phyloP scores from a whole-genome alignment of 2,888 invertebrate species.

The Dascillus cervinus region DNA sequence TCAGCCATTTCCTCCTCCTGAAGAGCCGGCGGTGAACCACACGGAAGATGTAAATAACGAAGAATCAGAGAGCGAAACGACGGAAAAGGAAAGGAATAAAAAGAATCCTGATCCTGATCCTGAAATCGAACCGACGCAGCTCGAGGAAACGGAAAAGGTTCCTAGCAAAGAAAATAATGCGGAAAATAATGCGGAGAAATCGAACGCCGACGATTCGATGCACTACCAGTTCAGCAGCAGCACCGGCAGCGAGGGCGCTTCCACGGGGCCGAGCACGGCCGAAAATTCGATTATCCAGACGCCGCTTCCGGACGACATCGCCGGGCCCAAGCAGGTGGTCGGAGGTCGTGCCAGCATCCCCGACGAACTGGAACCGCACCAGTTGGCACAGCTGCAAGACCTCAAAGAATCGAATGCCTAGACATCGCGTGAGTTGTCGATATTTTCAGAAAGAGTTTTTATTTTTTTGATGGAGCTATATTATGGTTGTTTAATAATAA shows the following conservation, averaged over 20 bases:
- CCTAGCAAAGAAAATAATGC: constrained; percentile 24
- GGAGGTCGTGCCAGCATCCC: constrained; percentile 79
- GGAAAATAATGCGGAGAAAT: constrained; percentile 40
- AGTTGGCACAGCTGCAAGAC: constrained; percentile 78
- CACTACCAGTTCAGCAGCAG: constrained; percentile 57
- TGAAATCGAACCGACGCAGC: constrained; percentile 18
- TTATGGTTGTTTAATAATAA: constrained; percentile 10
- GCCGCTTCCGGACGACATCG: constrained; percentile 40
- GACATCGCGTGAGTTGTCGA: constrained; percentile 24
- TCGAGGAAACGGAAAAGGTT: constrained; percentile 22
- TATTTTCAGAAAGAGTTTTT: constrained; percentile 19
- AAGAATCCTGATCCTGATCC: constrained; percentile 7
- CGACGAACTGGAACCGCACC: constrained; percentile 82
- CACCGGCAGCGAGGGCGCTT: constrained; percentile 59
- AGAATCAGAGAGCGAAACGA: constrained; percentile 21
- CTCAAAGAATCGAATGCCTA: constrained; percentile 89
- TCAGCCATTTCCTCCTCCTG: constrained; percentile 64
- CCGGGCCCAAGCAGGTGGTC: constrained; percentile 61
- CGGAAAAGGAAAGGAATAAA: constrained; percentile 4
- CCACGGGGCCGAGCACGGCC: constrained; percentile 55
- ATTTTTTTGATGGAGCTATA: constrained; percentile 15
- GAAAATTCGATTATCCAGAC: constrained; percentile 53
- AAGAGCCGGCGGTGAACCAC: constrained; percentile 32
- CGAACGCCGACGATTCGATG: constrained; percentile 46
- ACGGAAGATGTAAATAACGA: constrained; percentile 19